These are phyloP conservation scores for Eulemur macaco DNA, from an alignment of 2,113 vertebrate genomes.

Conservation along the genomic window DNA sequence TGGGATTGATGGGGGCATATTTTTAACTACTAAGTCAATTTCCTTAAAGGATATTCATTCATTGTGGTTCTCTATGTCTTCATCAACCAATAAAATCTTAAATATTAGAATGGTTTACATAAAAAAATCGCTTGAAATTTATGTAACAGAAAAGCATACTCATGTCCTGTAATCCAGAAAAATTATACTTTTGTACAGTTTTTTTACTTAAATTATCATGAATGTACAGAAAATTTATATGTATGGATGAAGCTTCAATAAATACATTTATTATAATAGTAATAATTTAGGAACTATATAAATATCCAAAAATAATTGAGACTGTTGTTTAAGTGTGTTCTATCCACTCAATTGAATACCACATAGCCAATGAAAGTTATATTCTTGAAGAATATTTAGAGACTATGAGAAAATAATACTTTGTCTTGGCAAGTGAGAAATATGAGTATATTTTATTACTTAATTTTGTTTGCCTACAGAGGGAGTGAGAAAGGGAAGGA, in stretches of 20 bases:
- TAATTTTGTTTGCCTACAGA: neutral
- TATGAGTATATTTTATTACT: neutral
- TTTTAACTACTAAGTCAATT: neutral
- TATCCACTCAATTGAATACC: neutral
- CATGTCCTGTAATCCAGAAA: neutral
- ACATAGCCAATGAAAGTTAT: neutral
- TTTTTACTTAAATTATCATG: neutral
- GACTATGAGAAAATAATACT: neutral
- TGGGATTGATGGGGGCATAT: neutral
- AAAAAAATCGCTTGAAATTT: conserved; percentile 20
- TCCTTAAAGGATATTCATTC: neutral
- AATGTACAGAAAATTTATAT: neutral
- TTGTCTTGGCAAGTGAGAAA: neutral
- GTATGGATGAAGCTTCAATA: neutral
- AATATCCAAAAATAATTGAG: neutral
- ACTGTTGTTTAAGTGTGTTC: neutral
- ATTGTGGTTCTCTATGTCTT: neutral
- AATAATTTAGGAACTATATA: neutral
- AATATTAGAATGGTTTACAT: neutral
- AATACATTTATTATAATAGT: neutral
- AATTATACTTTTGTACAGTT: neutral
- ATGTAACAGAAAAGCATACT: neutral
- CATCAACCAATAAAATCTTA: conserved; percentile 15
- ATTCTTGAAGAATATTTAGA: neutral
- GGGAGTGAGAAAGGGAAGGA: too few relatives aligned